Conservation (phyloP, 2,888 invertebrate species). For the Drosophila histrio region DNA sequence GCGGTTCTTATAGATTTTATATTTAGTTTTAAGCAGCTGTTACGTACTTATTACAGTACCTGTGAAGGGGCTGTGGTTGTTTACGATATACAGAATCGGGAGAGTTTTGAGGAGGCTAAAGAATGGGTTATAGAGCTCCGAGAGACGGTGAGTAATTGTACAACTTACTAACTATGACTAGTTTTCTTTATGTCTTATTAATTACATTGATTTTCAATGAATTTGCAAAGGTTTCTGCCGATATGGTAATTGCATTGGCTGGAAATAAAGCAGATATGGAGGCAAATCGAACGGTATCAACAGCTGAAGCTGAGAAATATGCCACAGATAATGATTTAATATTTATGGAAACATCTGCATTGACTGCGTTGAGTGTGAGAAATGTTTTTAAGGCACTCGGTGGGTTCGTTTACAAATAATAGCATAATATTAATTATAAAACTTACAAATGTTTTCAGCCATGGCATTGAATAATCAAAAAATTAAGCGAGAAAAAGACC, state of each 20-base stretch:
- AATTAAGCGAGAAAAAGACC: background rate
- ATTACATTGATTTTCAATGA: background rate
- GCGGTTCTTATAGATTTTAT: background rate
- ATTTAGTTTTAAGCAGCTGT: slow-evolving; percentile 38
- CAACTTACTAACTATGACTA: background rate
- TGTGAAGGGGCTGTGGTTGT: slow-evolving; percentile 42
- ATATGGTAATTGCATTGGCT: slow-evolving; percentile 33
- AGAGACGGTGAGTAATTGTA: slow-evolving; percentile 16
- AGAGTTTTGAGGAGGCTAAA: slow-evolving; percentile 28
- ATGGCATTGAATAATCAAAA: background rate
- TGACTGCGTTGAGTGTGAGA: slow-evolving; percentile 1
- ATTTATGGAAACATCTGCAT: slow-evolving; percentile 39
- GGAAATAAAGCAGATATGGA: slow-evolving; percentile 42
- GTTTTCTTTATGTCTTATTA: background rate
- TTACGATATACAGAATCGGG: slow-evolving; percentile 40
- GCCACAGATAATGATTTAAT: slow-evolving; percentile 17
- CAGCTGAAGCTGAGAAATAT: slow-evolving; percentile 29
- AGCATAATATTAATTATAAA: background rate
- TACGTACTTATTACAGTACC: slow-evolving; percentile 6
- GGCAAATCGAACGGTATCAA: slow-evolving; percentile 8
- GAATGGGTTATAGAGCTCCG: slow-evolving; percentile 33
- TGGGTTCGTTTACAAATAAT: background rate
- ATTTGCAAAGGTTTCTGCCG: background rate
- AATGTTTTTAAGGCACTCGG: slow-evolving; percentile 33
- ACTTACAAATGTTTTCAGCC: slow-evolving; percentile 15